These are phyloP conservation scores for Sylvilagus bachmani DNA, from an alignment of 2,113 vertebrate species.

Conservation along the genomic window DNA sequence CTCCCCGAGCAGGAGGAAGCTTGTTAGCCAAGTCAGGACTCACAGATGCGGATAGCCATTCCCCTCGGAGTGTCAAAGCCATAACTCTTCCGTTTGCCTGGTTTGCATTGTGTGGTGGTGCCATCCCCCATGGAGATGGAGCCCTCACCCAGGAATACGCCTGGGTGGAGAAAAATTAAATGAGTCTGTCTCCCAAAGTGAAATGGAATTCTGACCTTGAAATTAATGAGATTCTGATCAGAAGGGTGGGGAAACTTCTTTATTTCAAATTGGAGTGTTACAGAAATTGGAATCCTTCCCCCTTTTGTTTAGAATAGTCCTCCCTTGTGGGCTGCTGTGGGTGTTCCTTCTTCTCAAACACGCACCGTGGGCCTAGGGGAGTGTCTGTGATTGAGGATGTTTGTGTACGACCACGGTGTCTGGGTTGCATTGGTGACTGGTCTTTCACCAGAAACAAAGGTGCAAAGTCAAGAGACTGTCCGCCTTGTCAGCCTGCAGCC, in stretches of 20 bases:
- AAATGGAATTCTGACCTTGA: conserved; percentile 85
- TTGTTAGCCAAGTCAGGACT: conserved; percentile 82
- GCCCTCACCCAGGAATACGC: conserved; percentile 83
- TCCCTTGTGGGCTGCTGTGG: conserved; percentile 42
- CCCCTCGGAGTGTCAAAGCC: conserved; percentile 79
- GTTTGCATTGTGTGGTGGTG: conserved; percentile 79
- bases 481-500: neutral
- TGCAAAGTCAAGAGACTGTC: conserved; percentile 38
- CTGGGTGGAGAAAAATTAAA: conserved; percentile 87
- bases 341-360: conserved; percentile 32
- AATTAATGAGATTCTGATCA: conserved; percentile 84
- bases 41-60: conserved; percentile 76
- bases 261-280: conserved; percentile 67
- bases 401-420: neutral
- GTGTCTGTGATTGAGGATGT: neutral
- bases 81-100: conserved; percentile 84
- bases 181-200: conserved; percentile 85
- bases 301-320: conserved; percentile 70
- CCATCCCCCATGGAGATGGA: conserved; percentile 79
- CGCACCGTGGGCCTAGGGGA: conserved; percentile 8
- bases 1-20: conserved; percentile 71
- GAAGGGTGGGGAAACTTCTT: conserved; percentile 82
- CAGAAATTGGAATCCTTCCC: conserved; percentile 60
- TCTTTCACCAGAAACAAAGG: conserved; percentile 70
- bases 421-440: conserved; percentile 53